These are phyloP conservation scores for Pseudomyrmex cubaensis DNA, from an alignment of 1,140 invertebrate genomes.

Conservation along the genomic window DNA sequence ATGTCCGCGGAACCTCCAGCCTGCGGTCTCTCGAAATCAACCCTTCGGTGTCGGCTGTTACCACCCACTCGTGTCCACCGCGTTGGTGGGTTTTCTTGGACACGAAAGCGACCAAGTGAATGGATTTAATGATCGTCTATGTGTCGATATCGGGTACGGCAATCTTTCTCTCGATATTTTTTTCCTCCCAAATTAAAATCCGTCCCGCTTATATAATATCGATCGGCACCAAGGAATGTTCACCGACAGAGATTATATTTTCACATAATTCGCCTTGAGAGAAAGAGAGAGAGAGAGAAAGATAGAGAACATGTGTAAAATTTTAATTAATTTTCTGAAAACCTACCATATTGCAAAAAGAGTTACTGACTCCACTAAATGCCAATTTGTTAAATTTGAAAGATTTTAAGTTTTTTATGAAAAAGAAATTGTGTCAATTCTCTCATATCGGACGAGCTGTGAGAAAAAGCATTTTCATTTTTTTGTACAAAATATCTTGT, in stretches of 20 bases:
- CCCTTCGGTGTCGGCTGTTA: background rate
- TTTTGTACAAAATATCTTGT: too few relatives aligned
- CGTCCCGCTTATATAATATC: slow-evolving; percentile 8
- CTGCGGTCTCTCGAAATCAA: slow-evolving; percentile 59
- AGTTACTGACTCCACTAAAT: background rate
- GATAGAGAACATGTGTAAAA: background rate
- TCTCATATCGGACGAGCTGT: too few relatives aligned
- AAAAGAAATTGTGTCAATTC: too few relatives aligned
- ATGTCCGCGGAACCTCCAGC: slow-evolving; percentile 65
- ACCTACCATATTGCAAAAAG: background rate
- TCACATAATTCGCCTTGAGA: slow-evolving; percentile 8
- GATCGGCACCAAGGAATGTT: slow-evolving; percentile 32
- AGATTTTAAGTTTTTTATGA: too few relatives aligned
- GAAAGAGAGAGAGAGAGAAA: too few relatives aligned
- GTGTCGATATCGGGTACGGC: slow-evolving; percentile 53
- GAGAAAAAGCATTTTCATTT: too few relatives aligned
- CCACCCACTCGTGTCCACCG: background rate
- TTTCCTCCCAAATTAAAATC: slow-evolving; percentile 51
- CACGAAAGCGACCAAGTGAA: slow-evolving; percentile 51
- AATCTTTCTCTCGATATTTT: slow-evolving; percentile 52
- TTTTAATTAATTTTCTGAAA: slow-evolving; percentile 38
- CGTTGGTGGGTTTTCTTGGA: slow-evolving; percentile 18
- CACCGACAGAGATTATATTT: slow-evolving; percentile 15
- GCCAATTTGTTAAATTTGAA: background rate
- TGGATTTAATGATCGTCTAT: slow-evolving; percentile 35